Evolutionary conservation across 2,797 vertebrate genomes (phyloP).

Genomic region (Diglossa cyanea): DNA sequence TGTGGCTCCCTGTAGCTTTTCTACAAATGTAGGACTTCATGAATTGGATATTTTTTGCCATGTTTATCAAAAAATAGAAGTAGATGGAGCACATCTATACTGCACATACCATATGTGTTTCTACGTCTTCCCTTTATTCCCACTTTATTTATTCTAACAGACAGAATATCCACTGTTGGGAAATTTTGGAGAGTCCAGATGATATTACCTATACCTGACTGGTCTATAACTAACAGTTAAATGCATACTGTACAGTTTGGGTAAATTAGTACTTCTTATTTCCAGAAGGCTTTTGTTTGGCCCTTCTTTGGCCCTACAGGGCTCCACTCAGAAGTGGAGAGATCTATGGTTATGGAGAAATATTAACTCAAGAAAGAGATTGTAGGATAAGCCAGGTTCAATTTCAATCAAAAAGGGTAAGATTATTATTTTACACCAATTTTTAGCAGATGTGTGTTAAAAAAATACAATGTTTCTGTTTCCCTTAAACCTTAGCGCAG

Average conservation of each 20-base stretch:
- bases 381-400: background rate
- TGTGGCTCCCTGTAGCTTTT: background rate
- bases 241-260: background rate
- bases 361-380: background rate
- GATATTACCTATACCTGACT: background rate
- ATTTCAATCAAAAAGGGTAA: background rate
- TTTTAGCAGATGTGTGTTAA: background rate
- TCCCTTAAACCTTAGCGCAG: background rate
- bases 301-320: background rate
- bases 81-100: background rate
- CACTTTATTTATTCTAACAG: background rate
- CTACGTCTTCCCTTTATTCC: background rate
- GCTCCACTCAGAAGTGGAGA: background rate
- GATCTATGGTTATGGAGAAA: background rate
- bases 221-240: background rate
- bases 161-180: background rate
- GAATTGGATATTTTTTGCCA: background rate
- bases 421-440: background rate
- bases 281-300: background rate
- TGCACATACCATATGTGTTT: fast-evolving
- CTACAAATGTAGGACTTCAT: background rate
- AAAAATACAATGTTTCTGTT: background rate
- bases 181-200: background rate
- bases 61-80: background rate
- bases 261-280: background rate